Conservation (phyloP, 2,888 invertebrate species). For the Crioceris asparagi region DNA sequence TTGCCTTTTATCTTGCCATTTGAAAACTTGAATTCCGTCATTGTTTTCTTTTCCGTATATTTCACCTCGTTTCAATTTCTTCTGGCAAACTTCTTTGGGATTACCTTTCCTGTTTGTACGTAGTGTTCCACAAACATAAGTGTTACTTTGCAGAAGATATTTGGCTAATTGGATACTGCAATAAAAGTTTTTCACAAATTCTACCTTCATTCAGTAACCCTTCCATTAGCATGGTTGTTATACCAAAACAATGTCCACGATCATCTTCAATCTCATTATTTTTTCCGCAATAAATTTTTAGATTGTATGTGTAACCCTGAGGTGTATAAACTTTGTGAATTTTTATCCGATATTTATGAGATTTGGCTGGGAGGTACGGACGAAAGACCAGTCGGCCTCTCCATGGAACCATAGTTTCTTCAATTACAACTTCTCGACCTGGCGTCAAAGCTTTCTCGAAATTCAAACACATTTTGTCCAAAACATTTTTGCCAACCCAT, state of each 20-base stretch:
- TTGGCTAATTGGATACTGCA: background rate
- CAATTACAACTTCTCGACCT: background rate
- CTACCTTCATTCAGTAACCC: background rate
- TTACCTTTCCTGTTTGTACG: background rate
- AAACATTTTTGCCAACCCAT: conserved; percentile 2
- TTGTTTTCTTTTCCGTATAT: background rate
- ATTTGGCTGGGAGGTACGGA: conserved; percentile 5
- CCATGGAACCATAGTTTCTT: conserved; percentile 5
- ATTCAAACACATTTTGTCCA: conserved; percentile 1
- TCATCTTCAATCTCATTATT: conserved; percentile 5
- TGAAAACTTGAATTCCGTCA: background rate
- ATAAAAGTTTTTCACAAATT: background rate
- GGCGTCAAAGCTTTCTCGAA: conserved; percentile 1
- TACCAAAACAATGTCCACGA: conserved; percentile 1
- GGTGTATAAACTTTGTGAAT: conserved; percentile 7
- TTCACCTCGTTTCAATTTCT: background rate
- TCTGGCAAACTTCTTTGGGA: background rate
- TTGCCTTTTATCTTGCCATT: background rate
- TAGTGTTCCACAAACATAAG: background rate
- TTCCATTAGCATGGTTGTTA: background rate
- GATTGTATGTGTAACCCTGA: conserved; percentile 8
- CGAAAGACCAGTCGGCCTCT: conserved; percentile 5
- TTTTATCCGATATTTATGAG: conserved; percentile 5
- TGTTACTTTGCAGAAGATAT: background rate
- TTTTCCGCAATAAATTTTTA: conserved; percentile 7